Evolutionary conservation across 2,113 vertebrate genomes (phyloP).

Genomic region (Rana temporaria): DNA sequence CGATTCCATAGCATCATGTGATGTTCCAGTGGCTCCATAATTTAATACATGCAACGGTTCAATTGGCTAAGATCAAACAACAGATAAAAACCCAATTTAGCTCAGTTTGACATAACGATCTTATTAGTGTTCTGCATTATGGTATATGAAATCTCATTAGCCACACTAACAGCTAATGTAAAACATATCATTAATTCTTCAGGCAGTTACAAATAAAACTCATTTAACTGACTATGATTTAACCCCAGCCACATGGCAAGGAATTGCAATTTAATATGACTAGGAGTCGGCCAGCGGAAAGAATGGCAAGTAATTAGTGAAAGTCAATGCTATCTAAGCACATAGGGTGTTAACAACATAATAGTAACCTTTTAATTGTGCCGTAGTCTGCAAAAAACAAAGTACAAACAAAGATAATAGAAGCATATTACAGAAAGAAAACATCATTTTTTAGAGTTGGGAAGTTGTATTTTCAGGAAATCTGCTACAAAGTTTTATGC

Average conservation of each 20-base stretch:
- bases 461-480: not conserved
- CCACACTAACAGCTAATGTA: constrained; percentile 57
- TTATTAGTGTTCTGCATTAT: constrained; percentile 58
- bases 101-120: constrained; percentile 58
- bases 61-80: constrained; percentile 57
- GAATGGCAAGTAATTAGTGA: not conserved
- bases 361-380: constrained; percentile 8
- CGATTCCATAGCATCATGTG: constrained; percentile 39
- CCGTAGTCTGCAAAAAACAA: not conserved
- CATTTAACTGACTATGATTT: constrained; percentile 52
- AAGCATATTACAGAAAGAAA: not conserved
- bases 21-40: constrained; percentile 51
- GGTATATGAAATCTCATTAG: constrained; percentile 59
- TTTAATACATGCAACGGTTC: constrained; percentile 56
- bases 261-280: not conserved
- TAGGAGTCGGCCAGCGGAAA: not conserved
- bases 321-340: not conserved
- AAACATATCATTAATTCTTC: constrained; percentile 58
- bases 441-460: not conserved
- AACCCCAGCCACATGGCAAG: constrained; percentile 42
- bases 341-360: not conserved
- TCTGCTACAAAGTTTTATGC: not conserved
- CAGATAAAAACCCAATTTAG: constrained; percentile 58
- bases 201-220: constrained; percentile 57
- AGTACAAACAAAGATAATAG: not conserved